Base-by-base conservation (phyloP, 2,113 vertebrate genomes). In the Mesocricetus auratus region DNA sequence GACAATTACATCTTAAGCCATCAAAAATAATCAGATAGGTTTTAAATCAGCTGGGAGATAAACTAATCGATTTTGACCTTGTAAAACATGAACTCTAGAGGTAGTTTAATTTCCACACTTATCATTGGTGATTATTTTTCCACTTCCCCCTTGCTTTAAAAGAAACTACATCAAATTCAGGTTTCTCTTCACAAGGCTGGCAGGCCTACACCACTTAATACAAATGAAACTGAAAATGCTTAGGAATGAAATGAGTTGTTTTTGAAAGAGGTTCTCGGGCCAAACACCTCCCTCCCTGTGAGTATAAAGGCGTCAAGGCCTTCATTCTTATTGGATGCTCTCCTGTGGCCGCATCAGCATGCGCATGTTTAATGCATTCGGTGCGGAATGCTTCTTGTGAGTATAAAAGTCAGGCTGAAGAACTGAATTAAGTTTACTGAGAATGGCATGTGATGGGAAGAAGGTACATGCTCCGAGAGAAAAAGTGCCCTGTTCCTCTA, bases 11-110 rank as follows among this genome's bases (percentile, higher is more conserved):
- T 96, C 86, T 89, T 94, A 86, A 98, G 90, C 93, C 96, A 98
- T 98, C 98, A 98, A 98, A 98, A 98, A 98, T 98, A 98, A 97
- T 98, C 98, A 98, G 94, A 96, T 95, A 98, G 78, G 12, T 96
- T 98, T 98, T 98, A 98, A 98, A 98, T 98, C 97, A 98, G 77
- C 94, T 97, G 97, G 96, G 97, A 98, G 96, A 97, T 97, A 98
- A 98, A 97, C 78, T 85, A 96, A 98, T 98, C 98, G 94, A 98
- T 98, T 98, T 97, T 94, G 97, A 96, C 90, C 95, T 98, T 97
- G 96, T 98, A 98, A 97, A 98, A 93, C 93, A 94, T 97, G 98
- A 90, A 97, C 88, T 98, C 96, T 96, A 97, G 94, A 97, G 94
- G 91, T 96, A 98, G 98, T 96, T 98, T 98, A 98, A 98, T 98